Evolutionary conservation across 2,113 vertebrate genomes (phyloP).

Genomic region (Thermophis baileyi): DNA sequence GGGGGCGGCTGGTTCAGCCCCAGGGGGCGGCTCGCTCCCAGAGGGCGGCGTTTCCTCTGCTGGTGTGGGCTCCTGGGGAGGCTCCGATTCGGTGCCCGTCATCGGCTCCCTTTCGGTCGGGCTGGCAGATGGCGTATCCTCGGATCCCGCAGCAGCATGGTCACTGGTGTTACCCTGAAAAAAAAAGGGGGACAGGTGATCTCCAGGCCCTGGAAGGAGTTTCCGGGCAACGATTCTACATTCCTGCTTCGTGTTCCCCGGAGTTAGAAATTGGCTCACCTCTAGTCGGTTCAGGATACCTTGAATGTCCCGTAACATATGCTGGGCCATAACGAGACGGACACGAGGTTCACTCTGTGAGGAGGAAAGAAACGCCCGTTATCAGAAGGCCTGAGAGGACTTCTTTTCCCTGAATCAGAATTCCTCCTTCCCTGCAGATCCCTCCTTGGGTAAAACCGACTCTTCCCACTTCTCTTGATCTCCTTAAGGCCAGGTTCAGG

Average conservation of each 20-base stretch:
- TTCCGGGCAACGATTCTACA: neutral
- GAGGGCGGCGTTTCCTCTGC: slow-evolving; percentile 44
- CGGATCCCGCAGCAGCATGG: neutral
- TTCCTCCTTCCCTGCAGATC: neutral
- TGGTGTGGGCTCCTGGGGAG: slow-evolving; percentile 24
- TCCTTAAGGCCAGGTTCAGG: neutral
- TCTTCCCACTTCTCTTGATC: neutral
- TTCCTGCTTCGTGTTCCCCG: rapidly evolving
- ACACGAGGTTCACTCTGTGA: slow-evolving; percentile 86
- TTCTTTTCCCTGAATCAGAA: neutral
- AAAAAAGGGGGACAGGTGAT: too few relatives aligned
- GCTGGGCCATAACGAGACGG: slow-evolving; percentile 84
- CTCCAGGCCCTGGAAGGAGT: neutral
- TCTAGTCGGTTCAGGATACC: slow-evolving; percentile 81
- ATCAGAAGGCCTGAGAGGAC: neutral
- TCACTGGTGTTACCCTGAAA: slow-evolving; percentile 47
- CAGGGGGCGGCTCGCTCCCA: slow-evolving; percentile 40
- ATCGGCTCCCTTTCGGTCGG: slow-evolving; percentile 59
- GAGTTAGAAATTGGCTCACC: slow-evolving; percentile 55
- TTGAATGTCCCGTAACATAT: slow-evolving; percentile 83
- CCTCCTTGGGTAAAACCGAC: neutral
- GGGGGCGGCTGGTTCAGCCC: slow-evolving; percentile 47
- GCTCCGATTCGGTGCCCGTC: slow-evolving; percentile 59
- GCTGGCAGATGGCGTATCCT: slow-evolving; percentile 36
- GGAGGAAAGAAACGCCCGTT: neutral